A percentile compares a stretch with the other conserved stretches of the same genome.
phyloP scores from a whole-genome alignment of 2,113 vertebrate species.

The Podarcis cretensis region DNA sequence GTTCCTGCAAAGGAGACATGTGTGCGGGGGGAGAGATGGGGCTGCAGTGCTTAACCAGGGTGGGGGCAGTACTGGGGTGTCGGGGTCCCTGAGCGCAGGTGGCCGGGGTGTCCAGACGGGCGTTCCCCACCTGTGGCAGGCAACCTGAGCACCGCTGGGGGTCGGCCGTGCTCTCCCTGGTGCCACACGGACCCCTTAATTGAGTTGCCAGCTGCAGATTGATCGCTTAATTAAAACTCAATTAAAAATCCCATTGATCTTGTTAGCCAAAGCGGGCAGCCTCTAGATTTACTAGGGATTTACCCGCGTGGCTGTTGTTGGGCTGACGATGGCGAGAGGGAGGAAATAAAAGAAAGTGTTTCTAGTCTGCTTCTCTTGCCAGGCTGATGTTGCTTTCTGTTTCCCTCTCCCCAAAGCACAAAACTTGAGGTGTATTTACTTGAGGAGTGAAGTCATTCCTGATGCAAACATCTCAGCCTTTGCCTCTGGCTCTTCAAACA shows the following conservation, averaged over 20 bases:
- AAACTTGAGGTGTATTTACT: not conserved
- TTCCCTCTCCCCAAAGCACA: not conserved
- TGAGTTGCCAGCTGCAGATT: conserved; percentile 69
- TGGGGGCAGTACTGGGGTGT: too few relatives aligned
- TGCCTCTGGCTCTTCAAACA: not conserved
- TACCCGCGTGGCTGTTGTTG: conserved; percentile 3
- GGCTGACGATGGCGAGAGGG: not conserved
- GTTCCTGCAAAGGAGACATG: not conserved
- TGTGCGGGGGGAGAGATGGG: not conserved
- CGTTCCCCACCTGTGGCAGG: not conserved
- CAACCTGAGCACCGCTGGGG: not conserved
- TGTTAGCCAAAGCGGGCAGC: conserved; percentile 60
- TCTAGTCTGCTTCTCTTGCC: rapidly evolving
- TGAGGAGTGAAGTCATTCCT: not conserved
- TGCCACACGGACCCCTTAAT: conserved; percentile 54
- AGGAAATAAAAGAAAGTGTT: not conserved
- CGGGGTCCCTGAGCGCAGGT: not conserved
- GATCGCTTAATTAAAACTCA: conserved; percentile 78
- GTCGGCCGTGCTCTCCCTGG: not conserved
- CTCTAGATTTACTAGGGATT: conserved; percentile 56
- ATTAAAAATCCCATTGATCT: conserved; percentile 76
- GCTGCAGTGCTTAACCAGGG: not conserved
- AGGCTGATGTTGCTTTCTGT: not conserved
- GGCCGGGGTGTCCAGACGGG: not conserved
- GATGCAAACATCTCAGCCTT: not conserved